Evolutionary conservation across 2,113 vertebrate genomes (phyloP).

Genomic region (Scopus umbretta): DNA sequence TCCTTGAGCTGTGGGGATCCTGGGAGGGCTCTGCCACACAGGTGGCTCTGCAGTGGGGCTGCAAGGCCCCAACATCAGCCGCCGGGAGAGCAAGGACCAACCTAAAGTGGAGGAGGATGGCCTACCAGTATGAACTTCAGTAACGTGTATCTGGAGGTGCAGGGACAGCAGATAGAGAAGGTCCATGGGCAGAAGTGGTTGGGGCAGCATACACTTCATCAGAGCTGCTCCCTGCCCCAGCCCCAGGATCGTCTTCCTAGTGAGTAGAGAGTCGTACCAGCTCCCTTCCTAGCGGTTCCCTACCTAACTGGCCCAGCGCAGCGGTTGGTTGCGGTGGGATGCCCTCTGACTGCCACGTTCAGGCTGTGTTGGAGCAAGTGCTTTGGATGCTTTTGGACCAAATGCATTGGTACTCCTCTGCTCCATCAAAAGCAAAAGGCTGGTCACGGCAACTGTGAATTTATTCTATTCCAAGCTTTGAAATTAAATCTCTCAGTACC

Average conservation of each 20-base stretch:
- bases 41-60: neutral
- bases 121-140: neutral
- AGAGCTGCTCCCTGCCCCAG: neutral
- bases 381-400: neutral
- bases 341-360: neutral
- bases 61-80: rapidly evolving
- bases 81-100: neutral
- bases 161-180: neutral
- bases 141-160: neutral
- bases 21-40: neutral
- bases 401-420: neutral
- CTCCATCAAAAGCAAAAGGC: neutral
- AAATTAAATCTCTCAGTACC: neutral
- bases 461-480: neutral
- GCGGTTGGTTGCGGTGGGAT: neutral
- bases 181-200: neutral
- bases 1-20: rapidly evolving
- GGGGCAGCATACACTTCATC: rapidly evolving
- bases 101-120: neutral
- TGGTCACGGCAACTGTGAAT: neutral
- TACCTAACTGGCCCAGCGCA: neutral
- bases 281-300: neutral
- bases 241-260: neutral
- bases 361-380: neutral
- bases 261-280: neutral